Conservation (phyloP, 2,888 invertebrate species). For the Sminthurides aquaticus region DNA sequence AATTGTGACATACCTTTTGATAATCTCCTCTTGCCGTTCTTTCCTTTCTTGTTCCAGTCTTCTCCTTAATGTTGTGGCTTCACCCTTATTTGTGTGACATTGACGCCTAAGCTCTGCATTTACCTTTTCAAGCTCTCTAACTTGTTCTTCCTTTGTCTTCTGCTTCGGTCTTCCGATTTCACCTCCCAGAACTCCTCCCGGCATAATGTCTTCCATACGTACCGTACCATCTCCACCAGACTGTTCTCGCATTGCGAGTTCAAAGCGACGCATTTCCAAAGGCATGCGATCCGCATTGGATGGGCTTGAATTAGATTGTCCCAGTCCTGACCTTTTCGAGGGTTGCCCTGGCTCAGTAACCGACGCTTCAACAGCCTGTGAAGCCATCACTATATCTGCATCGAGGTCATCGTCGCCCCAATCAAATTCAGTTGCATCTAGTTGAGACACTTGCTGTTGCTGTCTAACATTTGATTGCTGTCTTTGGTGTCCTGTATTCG, state of each 20-base stretch:
- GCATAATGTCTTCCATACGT: conserved; percentile 12
- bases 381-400: conserved; percentile 8
- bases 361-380: conserved; percentile 11
- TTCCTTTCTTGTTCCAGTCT: conserved; percentile 6
- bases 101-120: conserved; percentile 11
- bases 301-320: background rate
- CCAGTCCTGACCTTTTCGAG: background rate
- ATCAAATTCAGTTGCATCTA: conserved; percentile 8
- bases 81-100: conserved; percentile 9
- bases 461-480: no score
- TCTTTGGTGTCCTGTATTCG: no score
- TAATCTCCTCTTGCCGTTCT: conserved; percentile 2
- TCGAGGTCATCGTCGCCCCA: conserved; percentile 20
- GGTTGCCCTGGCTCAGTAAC: background rate
- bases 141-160: background rate
- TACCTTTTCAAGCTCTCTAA: conserved; percentile 8
- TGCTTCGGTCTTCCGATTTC: background rate
- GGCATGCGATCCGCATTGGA: conserved; percentile 2
- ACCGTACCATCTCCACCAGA: conserved; percentile 14
- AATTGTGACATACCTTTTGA: conserved; percentile 12
- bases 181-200: conserved; percentile 9
- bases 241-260: conserved; percentile 4
- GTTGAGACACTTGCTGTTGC: background rate
- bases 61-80: conserved; percentile 18
- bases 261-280: conserved; percentile 3